Evolutionary conservation across 2,888 invertebrate species (phyloP), one percentile per base, ranked within the genome.

Genomic region (Rotaria socialis): DNA sequence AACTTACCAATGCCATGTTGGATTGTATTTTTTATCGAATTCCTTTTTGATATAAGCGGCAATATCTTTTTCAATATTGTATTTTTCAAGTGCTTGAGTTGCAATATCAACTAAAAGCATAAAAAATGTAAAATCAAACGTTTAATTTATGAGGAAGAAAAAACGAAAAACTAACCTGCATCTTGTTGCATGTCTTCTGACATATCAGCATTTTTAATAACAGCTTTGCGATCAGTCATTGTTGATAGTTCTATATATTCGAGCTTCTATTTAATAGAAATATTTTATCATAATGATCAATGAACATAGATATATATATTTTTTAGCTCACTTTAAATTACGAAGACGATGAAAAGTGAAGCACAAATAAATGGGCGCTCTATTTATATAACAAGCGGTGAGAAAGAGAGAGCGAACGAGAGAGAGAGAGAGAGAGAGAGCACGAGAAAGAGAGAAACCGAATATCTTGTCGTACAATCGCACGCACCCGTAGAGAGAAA

Each of bases 181-280:
- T 99, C 98, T 92, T 98, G 97, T 94, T 99, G 98, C 98, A 98
- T 98, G 93, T 99, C 98, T 92, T 99, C 98, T 90, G 96, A 95
- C 98, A 99, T 98, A 92, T 98, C 98, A 90, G 97, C 98, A 94
- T 99, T 99, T 93, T 98, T 98, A 92, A 98, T 97, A 88, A 98
- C 98, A 91, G 98, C 98, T 93, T 98, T 99, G 92, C 96, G 94
- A 93, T 97, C 97, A 91, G 95, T 94, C 96, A 96, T 27, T 35
- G 10, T 67, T 67, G 67, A 11, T 14, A 35, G 35, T 67, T 41
- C 7, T 10, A 19, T 52, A 2, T 52, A 52, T 52, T 52, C 52
- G 52, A 52, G 14, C 6, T 67, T 67, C 67, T 67, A 67, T 16
- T 35, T 3, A 35, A 67, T 6, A 16, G 14, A 35, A 35, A 35